Evolutionary conservation across 2,888 invertebrate species (phyloP).

Genomic region (Drosophila mimetica): DNA sequence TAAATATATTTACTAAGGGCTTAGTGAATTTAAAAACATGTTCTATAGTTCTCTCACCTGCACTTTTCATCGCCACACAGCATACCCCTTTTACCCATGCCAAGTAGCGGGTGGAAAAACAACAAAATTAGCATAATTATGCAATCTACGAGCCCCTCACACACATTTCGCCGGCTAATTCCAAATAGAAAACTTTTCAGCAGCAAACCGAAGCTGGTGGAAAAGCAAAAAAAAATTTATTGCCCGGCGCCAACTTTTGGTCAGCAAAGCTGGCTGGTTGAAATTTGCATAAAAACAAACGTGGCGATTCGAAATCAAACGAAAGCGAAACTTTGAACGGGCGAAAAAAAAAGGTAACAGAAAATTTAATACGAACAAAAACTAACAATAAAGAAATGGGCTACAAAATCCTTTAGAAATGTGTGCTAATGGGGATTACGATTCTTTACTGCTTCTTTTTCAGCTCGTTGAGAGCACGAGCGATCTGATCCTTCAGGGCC

Average conservation of each 20-base stretch:
- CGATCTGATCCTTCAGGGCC: constrained; percentile 54
- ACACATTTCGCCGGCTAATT: constrained; percentile 35
- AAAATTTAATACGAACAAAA: constrained; percentile 63
- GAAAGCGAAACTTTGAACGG: constrained; percentile 36
- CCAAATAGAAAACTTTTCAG: constrained; percentile 42
- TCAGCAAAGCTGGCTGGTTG: constrained; percentile 29
- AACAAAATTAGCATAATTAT: constrained; percentile 80
- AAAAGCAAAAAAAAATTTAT: constrained; percentile 38
- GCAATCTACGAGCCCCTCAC: constrained; percentile 69
- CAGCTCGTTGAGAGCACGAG: constrained; percentile 43
- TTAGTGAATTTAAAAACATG: neutral
- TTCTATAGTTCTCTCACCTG: neutral
- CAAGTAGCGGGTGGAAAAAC: constrained; percentile 54
- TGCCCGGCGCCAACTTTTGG: constrained; percentile 30
- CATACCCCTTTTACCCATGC: constrained; percentile 11
- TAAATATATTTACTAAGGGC: too few relatives aligned
- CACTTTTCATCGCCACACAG: neutral
- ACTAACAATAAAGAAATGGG: constrained; percentile 20
- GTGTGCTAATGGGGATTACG: neutral
- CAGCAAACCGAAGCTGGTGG: constrained; percentile 24
- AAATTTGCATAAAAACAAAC: constrained; percentile 40
- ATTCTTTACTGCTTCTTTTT: constrained; percentile 17
- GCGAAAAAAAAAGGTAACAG: constrained; percentile 47
- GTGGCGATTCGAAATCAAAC: constrained; percentile 19
- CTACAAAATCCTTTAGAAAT: constrained; percentile 20